phyloP scores from a whole-genome alignment of 2,888 invertebrate species.

The Lasiommata megera region DNA sequence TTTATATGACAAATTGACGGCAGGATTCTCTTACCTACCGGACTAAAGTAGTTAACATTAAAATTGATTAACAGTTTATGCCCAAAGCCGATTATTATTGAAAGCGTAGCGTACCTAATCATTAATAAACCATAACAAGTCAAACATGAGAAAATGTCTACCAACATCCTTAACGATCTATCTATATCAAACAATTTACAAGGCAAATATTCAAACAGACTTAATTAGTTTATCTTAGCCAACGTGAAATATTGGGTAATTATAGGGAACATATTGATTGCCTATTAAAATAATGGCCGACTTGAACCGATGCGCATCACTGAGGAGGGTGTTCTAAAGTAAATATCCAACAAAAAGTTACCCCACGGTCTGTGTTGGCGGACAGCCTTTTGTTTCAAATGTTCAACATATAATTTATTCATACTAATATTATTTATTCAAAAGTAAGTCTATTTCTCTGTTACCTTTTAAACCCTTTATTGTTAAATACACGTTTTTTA shows the following conservation, averaged over 20 bases:
- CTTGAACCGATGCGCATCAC: constrained; percentile 62
- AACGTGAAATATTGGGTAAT: constrained; percentile 62
- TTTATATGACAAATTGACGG: too few species aligned
- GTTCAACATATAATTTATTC: background rate
- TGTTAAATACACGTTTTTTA: too few species aligned
- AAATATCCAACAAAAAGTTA: constrained; percentile 36
- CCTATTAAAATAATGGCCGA: constrained; percentile 70
- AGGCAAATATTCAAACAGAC: constrained; percentile 73
- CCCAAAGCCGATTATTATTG: constrained; percentile 12
- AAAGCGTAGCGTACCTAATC: constrained; percentile 13
- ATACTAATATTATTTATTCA: too few species aligned
- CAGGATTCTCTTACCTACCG: background rate
- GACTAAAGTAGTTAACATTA: too few species aligned
- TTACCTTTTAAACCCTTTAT: too few species aligned
- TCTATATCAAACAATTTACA: constrained; percentile 70
- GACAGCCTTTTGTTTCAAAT: constrained; percentile 44
- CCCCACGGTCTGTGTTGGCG: constrained; percentile 54
- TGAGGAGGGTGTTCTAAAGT: constrained; percentile 53
- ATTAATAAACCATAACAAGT: constrained; percentile 20
- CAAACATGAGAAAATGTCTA: constrained; percentile 42
- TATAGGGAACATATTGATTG: constrained; percentile 70
- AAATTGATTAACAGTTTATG: too few species aligned
- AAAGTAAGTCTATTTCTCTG: too few species aligned
- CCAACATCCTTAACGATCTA: constrained; percentile 60
- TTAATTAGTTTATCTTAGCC: constrained; percentile 66